Evolutionary conservation across 2,888 invertebrate genomes (phyloP), one percentile per base, ranked within the genome.

Genomic region (Hirtodrosophila trivittata): DNA sequence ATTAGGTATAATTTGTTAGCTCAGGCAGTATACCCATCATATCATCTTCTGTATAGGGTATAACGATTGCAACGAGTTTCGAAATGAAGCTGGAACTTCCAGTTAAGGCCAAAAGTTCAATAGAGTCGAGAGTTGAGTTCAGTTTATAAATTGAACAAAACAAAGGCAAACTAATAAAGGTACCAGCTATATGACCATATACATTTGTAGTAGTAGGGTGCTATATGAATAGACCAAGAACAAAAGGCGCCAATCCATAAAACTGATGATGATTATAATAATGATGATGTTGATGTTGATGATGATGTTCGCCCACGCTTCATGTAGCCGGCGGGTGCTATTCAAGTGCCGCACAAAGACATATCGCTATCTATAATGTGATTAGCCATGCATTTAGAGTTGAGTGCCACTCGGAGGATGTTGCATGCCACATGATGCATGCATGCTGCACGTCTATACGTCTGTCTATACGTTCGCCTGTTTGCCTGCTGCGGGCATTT

Each of bases 161-260:
- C 80, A 80, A 77, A 80, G 62, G 77, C 69, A 69, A 80, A 75
- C 77, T 77, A 77, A 80, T 80, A 78, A 75, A 77, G 77, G 80
- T 77, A 70, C 52, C 18, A 5, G 18, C 18, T 21, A 21, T 30
- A 54, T n/a, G n/a, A 30, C 41, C 41, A 52, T 60, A 16, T 18
- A 18, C 2, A 21, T 21, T 3, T 21, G 5, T n/a, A n/a, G n/a
- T n/a, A n/a, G n/a, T n/a, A n/a, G n/a, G n/a, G n/a, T n/a, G n/a
- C n/a, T 12, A 41, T 21, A 21, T 21, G 54, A 45, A 50, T 45
- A 56, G 26, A 5, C 7, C 25, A 68, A 75, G 73, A 64, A 70
- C 63, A 69, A 66, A 71, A 67, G 70, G 70, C 70, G 70, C 70
- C 63, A 70, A 66, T 58, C 70, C 58, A 70, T 70, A 70, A 62